Conservation (phyloP, 2,113 vertebrate genomes). For the Salvelinus fontinalis region DNA sequence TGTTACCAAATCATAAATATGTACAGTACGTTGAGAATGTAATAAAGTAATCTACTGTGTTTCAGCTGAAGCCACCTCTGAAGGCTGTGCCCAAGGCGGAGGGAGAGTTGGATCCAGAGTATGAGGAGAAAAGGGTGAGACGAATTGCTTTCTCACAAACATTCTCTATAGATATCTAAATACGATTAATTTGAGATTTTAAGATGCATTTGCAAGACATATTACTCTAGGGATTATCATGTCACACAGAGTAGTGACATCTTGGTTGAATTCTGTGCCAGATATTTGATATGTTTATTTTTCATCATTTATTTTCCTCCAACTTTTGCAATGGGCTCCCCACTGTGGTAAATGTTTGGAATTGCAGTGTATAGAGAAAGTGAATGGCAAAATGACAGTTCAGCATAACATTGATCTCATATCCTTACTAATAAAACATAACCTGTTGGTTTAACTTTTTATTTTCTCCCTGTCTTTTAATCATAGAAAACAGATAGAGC, state of each 20-base stretch:
- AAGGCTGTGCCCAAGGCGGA: conserved; percentile 73
- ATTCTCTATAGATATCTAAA: neutral
- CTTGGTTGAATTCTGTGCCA: neutral
- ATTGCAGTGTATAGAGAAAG: neutral
- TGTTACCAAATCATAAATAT: no score
- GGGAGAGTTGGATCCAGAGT: conserved; percentile 72
- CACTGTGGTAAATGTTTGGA: neutral
- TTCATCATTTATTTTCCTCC: neutral
- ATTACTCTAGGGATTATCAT: neutral
- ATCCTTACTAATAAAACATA: neutral
- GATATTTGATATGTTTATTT: neutral
- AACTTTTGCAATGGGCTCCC: no score
- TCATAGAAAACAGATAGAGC: conserved; percentile 84
- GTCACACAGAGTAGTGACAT: neutral
- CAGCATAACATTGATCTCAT: no score
- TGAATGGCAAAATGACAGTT: neutral
- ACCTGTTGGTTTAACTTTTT: neutral
- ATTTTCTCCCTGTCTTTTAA: conserved; percentile 31
- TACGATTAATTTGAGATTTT: neutral
- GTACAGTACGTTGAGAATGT: neutral
- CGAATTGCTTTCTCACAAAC: neutral
- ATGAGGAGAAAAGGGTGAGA: conserved; percentile 83
- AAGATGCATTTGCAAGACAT: neutral
- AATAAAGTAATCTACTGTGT: neutral
- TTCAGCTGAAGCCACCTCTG: conserved; percentile 74